These are phyloP conservation scores for Tapirus indicus DNA, from an alignment of 2,797 vertebrate genomes.

Conservation along the genomic window DNA sequence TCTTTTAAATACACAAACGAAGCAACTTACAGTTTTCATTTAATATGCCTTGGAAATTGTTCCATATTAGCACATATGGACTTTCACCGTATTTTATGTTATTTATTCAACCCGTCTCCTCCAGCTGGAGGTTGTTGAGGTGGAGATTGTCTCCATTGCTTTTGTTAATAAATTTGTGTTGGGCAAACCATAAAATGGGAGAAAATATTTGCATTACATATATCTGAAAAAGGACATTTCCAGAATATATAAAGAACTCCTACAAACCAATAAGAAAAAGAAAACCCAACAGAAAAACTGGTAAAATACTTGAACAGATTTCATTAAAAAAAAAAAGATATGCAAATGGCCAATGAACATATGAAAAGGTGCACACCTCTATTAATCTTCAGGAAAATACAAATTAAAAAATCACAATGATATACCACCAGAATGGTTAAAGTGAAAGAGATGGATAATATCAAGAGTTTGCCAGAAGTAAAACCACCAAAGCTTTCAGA, in stretches of 20 bases:
- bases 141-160: neutral
- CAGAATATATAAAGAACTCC: neutral
- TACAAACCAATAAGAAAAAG: neutral
- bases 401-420: neutral
- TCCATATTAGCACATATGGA: too few relatives aligned
- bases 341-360: neutral
- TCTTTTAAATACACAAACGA: too few relatives aligned
- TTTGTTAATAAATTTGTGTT: constrained; percentile 9
- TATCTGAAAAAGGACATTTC: neutral
- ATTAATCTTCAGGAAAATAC: neutral
- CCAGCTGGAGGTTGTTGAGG: neutral
- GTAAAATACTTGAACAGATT: neutral
- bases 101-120: neutral
- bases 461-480: neutral
- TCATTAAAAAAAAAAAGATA: neutral
- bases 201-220: neutral
- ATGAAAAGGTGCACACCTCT: neutral
- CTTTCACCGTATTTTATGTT: constrained; percentile 14
- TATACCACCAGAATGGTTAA: neutral
- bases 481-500: neutral
- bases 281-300: neutral
- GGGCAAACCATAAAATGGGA: neutral
- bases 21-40: too few relatives aligned
- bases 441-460: neutral
- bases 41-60: too few relatives aligned